Percentiles rank a stretch among this genome's conserved stretches.
phyloP scores from a whole-genome alignment of 2,113 vertebrate genomes.

The Lipophrys pholis region DNA sequence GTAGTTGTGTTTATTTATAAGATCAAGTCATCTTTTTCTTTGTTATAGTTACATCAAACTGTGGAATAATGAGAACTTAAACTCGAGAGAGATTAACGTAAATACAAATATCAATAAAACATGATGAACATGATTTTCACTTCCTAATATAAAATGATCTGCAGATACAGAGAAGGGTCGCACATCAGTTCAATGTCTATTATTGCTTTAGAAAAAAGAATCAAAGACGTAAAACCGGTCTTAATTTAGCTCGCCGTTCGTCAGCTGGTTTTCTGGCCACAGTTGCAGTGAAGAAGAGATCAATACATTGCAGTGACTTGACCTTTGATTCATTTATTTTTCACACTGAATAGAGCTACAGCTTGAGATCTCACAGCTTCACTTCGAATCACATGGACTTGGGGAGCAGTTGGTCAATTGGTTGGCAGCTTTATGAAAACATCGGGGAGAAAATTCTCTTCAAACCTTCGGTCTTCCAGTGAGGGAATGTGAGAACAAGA shows the following conservation, averaged over 20 bases:
- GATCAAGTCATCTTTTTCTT: too few species aligned
- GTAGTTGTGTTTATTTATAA: too few species aligned
- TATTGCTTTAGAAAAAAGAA: slow-evolving; percentile 11
- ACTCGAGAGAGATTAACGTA: too few species aligned
- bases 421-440: too few species aligned
- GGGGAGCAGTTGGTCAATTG: too few species aligned
- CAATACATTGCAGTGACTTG: slow-evolving; percentile 8
- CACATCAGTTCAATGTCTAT: slow-evolving; percentile 7
- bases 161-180: background rate
- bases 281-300: slow-evolving; percentile 5
- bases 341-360: background rate
- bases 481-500: too few species aligned
- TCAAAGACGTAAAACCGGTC: slow-evolving; percentile 4
- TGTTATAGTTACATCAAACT: too few species aligned
- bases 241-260: slow-evolving; percentile 1
- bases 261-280: slow-evolving; percentile 8
- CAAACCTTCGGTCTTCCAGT: too few species aligned
- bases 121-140: background rate
- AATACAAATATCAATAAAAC: too few species aligned
- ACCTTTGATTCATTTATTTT: slow-evolving; percentile 13
- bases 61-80: too few species aligned
- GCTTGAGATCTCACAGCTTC: background rate
- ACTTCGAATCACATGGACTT: background rate
- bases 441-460: too few species aligned
- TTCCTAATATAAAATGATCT: background rate